Evolutionary conservation across 2,888 invertebrate genomes (phyloP).

Genomic region (Chorisops tibialis): DNA sequence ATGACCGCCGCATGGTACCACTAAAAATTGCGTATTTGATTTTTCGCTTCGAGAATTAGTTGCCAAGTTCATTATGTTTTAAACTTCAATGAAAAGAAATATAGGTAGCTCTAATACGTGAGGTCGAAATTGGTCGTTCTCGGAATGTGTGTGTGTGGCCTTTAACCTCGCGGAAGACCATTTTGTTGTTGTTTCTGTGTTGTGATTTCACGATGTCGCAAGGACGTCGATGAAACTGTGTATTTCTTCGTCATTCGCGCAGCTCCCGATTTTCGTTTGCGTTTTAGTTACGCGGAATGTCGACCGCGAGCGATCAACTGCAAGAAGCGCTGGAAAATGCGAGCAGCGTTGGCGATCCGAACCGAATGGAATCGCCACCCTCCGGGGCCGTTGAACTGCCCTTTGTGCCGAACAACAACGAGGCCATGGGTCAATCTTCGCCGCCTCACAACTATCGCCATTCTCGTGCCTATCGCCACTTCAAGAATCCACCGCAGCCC

Average conservation of each 20-base stretch:
- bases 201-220: constrained; percentile 11
- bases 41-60: too few relatives aligned
- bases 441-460: constrained; percentile 59
- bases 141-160: too few relatives aligned
- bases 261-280: background rate
- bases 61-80: too few relatives aligned
- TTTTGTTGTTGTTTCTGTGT: constrained; percentile 1
- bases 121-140: too few relatives aligned
- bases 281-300: constrained; percentile 1
- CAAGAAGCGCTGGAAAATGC: background rate
- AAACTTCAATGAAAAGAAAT: too few relatives aligned
- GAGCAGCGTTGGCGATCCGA: background rate
- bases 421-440: constrained; percentile 44
- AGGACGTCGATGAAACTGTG: constrained; percentile 12
- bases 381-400: constrained; percentile 2
- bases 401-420: background rate
- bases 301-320: background rate
- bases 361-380: background rate
- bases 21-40: too few relatives aligned
- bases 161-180: constrained; percentile 15
- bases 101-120: background rate
- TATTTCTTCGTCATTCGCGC: background rate
- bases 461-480: constrained; percentile 63
- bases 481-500: constrained; percentile 72
- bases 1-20: too few relatives aligned